Conservation (phyloP, 92 coral and sea anemone genomes). For the Porites rus region DNA sequence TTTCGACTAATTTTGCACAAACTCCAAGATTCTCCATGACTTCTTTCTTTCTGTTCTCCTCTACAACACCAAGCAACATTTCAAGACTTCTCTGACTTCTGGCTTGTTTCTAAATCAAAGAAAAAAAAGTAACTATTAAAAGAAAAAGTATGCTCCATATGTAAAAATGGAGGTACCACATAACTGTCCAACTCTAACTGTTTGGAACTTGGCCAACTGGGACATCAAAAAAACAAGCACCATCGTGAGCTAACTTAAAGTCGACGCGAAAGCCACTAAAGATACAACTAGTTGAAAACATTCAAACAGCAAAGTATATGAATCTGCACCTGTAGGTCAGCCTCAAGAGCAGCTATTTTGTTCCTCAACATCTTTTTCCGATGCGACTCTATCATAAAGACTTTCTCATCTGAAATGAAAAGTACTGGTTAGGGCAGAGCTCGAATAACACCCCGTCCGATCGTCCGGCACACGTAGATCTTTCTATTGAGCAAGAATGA, state of each 20-base stretch:
- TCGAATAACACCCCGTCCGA: too few species aligned
- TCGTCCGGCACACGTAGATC: too few species aligned
- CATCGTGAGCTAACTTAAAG: too few species aligned
- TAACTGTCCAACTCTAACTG: too few species aligned
- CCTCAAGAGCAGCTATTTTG: constrained; percentile 67
- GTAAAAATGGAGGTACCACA: too few species aligned
- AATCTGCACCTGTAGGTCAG: constrained; percentile 72
- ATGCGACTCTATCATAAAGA: constrained; percentile 71
- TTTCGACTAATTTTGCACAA: constrained; percentile 75
- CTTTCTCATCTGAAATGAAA: constrained; percentile 66
- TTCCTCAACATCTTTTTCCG: constrained; percentile 69
- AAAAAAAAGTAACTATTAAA: neutral
- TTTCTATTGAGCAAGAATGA: too few species aligned
- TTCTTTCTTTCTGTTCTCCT: constrained; percentile 80
- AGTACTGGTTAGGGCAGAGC: too few species aligned
- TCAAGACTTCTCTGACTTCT: constrained; percentile 88
- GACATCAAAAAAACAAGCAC: too few species aligned
- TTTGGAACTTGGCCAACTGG: too few species aligned
- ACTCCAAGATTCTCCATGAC: constrained; percentile 82
- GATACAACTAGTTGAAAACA: too few species aligned
- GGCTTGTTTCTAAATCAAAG: constrained; percentile 72
- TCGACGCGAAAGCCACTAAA: too few species aligned
- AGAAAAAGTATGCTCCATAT: too few species aligned
- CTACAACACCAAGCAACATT: constrained; percentile 77
- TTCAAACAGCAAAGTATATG: neutral